A percentile compares a stretch with the other conserved stretches of the same genome.
phyloP scores from a whole-genome alignment of 2,113 vertebrate species.

The Phainopepla nitens region DNA sequence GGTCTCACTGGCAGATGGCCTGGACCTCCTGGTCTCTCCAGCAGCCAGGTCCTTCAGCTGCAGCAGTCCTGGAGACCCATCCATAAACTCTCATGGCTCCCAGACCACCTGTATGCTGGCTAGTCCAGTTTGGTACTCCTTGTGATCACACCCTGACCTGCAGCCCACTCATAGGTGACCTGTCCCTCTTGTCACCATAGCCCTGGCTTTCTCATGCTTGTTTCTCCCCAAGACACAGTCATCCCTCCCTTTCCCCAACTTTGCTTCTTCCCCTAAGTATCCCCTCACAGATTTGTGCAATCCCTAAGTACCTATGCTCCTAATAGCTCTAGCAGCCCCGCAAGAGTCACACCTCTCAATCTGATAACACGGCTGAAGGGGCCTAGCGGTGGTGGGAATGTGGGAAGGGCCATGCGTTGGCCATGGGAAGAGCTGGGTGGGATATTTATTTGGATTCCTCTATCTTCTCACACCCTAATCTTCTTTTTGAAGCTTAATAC shows the following conservation, averaged over 20 bases:
- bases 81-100: neutral
- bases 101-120: neutral
- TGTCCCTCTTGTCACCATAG: neutral
- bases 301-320: fast-evolving
- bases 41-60: neutral
- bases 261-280: neutral
- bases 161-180: neutral
- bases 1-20: neutral
- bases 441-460: neutral
- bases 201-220: neutral
- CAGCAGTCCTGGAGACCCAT: neutral
- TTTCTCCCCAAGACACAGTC: neutral
- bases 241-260: neutral
- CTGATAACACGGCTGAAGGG: neutral
- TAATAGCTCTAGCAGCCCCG: neutral
- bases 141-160: neutral
- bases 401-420: fast-evolving
- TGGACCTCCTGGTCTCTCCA: neutral
- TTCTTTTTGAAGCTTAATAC: neutral
- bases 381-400: fast-evolving
- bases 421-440: neutral
- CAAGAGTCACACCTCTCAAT: fast-evolving
- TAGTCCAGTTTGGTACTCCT: neutral
- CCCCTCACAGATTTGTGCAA: fast-evolving
- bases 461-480: neutral